Percentiles rank a stretch among this genome's conserved stretches.
phyloP scores from a whole-genome alignment of 2,888 invertebrate species.

The Zaprionus obscuricornis region DNA sequence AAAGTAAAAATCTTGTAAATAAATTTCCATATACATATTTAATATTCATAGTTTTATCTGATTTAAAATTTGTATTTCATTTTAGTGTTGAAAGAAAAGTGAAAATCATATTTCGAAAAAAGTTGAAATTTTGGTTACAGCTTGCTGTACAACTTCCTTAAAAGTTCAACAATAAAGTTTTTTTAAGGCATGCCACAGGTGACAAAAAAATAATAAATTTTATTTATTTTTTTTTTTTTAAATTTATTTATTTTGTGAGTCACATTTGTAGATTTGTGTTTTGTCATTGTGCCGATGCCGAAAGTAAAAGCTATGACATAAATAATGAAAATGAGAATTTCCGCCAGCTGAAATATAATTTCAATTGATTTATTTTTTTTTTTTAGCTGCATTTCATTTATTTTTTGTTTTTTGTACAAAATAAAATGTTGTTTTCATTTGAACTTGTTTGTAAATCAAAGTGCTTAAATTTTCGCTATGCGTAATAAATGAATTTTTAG shows the following conservation, averaged over 20 bases:
- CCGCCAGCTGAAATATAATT: no score
- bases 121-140: conserved; percentile 4
- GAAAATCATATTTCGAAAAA: conserved; percentile 18
- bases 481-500: background rate
- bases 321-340: conserved; percentile 2
- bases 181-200: conserved; percentile 24
- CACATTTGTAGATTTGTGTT: no score
- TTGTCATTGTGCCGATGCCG: background rate
- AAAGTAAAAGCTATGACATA: conserved; percentile 35
- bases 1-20: no score
- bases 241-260: no score
- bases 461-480: no score
- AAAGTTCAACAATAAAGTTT: conserved; percentile 8
- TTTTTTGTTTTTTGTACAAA: no score
- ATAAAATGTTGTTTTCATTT: background rate
- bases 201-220: conserved; percentile 5
- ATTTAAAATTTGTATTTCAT: conserved; percentile 4
- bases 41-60: no score
- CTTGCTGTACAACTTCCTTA: conserved; percentile 11
- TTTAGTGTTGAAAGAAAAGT: no score
- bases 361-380: no score
- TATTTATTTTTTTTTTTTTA: conserved; percentile 7
- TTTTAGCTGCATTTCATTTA: no score
- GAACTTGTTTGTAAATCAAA: background rate
- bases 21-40: no score